These are phyloP conservation scores for Acanthis flammea DNA, from an alignment of 2,797 vertebrate species.

Conservation along the genomic window DNA sequence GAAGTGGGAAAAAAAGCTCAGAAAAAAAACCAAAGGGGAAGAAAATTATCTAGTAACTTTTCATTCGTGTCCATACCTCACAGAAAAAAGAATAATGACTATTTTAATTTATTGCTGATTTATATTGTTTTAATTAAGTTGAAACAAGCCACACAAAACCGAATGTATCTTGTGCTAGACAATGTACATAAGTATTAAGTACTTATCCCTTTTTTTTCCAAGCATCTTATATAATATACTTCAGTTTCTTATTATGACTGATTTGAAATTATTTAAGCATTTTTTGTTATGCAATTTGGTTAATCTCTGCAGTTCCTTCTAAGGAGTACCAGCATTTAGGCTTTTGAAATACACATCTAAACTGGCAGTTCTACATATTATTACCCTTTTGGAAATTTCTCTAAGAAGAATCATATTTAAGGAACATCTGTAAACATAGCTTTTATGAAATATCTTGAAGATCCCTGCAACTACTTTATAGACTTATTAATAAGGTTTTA, in stretches of 20 bases:
- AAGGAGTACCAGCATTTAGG: neutral
- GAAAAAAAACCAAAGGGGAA: neutral
- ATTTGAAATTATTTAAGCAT: neutral
- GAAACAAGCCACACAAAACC: neutral
- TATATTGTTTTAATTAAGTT: neutral
- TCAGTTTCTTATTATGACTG: neutral
- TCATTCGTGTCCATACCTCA: neutral
- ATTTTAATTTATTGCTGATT: neutral
- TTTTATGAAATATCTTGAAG: neutral
- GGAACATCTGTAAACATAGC: neutral
- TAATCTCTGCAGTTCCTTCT: neutral
- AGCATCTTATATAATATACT: neutral
- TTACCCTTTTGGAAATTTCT: neutral
- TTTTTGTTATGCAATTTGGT: neutral
- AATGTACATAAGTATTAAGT: neutral
- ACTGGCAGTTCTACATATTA: neutral
- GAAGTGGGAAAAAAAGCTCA: neutral
- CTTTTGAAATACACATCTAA: neutral
- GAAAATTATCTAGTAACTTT: neutral
- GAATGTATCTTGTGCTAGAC: neutral
- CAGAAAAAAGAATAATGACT: neutral
- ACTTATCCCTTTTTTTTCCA: neutral
- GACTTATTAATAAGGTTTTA: neutral
- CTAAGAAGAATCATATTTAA: neutral
- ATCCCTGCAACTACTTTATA: neutral